phyloP scores from a whole-genome alignment of 2,888 invertebrate genomes.

The Lysandra bellargus region DNA sequence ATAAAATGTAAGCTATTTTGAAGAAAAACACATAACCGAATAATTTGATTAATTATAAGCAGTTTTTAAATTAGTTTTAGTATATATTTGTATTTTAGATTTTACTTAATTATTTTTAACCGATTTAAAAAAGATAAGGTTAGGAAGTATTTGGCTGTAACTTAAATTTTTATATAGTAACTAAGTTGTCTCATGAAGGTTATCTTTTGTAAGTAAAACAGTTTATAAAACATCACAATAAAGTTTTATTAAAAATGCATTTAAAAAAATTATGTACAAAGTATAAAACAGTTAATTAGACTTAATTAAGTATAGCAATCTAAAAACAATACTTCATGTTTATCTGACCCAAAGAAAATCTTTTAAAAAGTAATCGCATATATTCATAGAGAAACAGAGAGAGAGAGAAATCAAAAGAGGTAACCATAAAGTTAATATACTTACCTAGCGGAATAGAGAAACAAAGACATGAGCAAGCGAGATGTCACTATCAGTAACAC shows the following conservation, averaged over 20 bases:
- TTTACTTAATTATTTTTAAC: too few relatives aligned
- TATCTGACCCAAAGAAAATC: background rate
- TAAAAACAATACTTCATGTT: constrained; percentile 9
- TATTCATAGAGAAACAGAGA: background rate
- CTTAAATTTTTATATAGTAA: background rate
- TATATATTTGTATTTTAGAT: too few relatives aligned
- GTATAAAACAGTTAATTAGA: background rate
- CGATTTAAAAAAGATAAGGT: too few relatives aligned
- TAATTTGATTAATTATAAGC: too few relatives aligned
- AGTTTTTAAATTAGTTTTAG: too few relatives aligned
- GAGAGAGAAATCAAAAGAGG: background rate
- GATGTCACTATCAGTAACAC: too few relatives aligned
- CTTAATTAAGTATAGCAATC: background rate
- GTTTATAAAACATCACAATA: background rate
- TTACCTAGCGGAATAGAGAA: too few relatives aligned
- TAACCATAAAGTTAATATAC: background rate
- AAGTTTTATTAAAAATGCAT: constrained; percentile 4
- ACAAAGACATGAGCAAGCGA: too few relatives aligned
- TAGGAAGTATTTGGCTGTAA: background rate
- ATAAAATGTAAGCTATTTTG: too few relatives aligned
- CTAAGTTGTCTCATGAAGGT: background rate
- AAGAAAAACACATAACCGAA: too few relatives aligned
- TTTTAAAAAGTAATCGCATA: background rate
- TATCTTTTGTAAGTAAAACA: background rate
- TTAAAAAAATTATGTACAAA: constrained; percentile 1